Conservation (phyloP, 2,888 invertebrate genomes). For the Clitarchus hookeri region DNA sequence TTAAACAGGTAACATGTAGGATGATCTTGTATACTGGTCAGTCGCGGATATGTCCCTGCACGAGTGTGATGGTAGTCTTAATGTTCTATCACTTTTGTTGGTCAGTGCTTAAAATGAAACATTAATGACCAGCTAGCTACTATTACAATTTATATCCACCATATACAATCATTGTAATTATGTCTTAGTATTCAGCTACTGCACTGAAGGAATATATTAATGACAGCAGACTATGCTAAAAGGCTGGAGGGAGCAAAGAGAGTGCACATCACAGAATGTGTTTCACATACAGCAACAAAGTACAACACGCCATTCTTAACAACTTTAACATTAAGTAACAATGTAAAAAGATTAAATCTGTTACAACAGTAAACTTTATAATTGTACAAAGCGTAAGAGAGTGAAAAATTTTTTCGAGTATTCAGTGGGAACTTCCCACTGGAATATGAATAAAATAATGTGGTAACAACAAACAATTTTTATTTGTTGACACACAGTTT, state of each 20-base stretch:
- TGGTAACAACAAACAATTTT: background rate
- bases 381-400: background rate
- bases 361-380: background rate
- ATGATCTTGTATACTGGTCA: background rate
- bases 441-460: background rate
- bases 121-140: background rate
- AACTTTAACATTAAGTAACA: constrained; percentile 10
- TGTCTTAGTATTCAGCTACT: background rate
- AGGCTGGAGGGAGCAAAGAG: background rate
- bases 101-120: background rate
- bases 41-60: too few relatives aligned
- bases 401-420: background rate
- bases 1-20: background rate
- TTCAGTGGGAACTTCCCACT: background rate
- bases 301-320: background rate
- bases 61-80: too few relatives aligned
- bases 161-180: background rate
- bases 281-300: background rate
- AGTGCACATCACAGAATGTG: background rate
- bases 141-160: background rate
- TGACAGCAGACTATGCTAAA: background rate
- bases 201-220: background rate
- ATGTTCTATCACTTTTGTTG: background rate
- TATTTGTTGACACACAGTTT: background rate
- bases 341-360: constrained; percentile 14